Base-by-base conservation (phyloP, 2,888 invertebrate species). In the Acanthoscelides obtectus region DNA sequence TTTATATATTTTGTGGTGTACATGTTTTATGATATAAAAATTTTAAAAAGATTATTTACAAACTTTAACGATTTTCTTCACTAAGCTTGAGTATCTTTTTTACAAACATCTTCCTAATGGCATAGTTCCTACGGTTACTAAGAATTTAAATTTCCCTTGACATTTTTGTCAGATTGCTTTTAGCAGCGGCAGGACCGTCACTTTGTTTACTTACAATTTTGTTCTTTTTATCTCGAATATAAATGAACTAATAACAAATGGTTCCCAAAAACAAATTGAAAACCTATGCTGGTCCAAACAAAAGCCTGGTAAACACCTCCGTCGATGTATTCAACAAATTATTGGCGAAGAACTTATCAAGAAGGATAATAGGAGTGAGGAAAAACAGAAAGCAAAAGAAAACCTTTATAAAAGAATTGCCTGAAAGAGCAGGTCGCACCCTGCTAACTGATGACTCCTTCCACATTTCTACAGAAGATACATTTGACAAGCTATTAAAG, bases 401-500 rank as follows among this genome's bases (percentile, higher is more conserved):
- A 68, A 64, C 73, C 21, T n/a, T 72, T 64, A 71, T 76, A 21
- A 76, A 75, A 70, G 76, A 77, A 65, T 68, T 79, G 20, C 76
- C 78, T 20, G 69, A 70, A 21, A 72, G 75, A 66, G 66, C 71
- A 22, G 71, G 22, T 65, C 72, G 70, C 20, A 71, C 74, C 5
- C 22, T 72, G 22, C 68, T 80, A 70, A 69, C 72, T 8, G 75
- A 78, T 64, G 78, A 78, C 71, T 80, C 80, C 12, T 27, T 80
- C 4, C 72, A 77, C 19, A 69, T 76, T 22, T 72, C 74, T 19
- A 64, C 73, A n/a, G 77, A 80, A 19, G 77, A 80, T 72, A 81
- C 81, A 5, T 82, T 82, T 74, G 82, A 82, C 72, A 77, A 78
- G 63, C 69, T 82, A 66, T 19, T 76, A 22, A 77, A 76, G 71